Evolutionary conservation across 2,888 invertebrate species (phyloP), one percentile per base, ranked within the genome.

Genomic region (Poecilus cupreus): DNA sequence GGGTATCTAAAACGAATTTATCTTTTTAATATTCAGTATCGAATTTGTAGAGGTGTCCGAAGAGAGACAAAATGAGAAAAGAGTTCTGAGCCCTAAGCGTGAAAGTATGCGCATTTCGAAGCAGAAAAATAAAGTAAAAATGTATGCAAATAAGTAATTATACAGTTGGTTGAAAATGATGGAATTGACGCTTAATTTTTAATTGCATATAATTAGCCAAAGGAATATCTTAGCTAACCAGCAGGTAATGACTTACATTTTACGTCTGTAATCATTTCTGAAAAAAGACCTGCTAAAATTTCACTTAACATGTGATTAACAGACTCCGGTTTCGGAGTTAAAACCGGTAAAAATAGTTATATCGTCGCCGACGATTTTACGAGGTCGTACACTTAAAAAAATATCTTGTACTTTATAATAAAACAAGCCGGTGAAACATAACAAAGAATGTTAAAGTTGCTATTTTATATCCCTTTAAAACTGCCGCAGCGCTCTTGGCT

Each of bases 391-490:
- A 43, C 51, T 77, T 22, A 60, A 77, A 64, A 37, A 43, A 79
- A 79, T 43, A 79, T 49, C 68, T 16, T 68, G 78, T 79, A 70
- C 51, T 70, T 68, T 64, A 79, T 70, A 70, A 68, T 79, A 70
- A 79, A 79, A 70, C 70, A 70, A 32, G 68, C 18, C 68, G 46
- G 32, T 51, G 78, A 43, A 68, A 68, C 64, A 76, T 76, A 68
- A 79, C 46, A 79, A 79, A 49, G 79, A 68, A 79, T 70, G 79
- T 68, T 79, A 79, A 79, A 79, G 46, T 79, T 49, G 68, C 32
- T 79, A 79, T 79, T 79, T 79, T 79, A 79, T 79, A 79, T 51
- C 70, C 79, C 51, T 68, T 79, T 79, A 79, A 79, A 79, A 64
- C 49, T 68, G 79, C 68, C 68, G 68, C 64, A 64, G 22, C 64